Percentiles rank a stretch among this genome's conserved stretches.
phyloP scores from a whole-genome alignment of 2,797 vertebrate genomes.

The Amblyraja radiata region DNA sequence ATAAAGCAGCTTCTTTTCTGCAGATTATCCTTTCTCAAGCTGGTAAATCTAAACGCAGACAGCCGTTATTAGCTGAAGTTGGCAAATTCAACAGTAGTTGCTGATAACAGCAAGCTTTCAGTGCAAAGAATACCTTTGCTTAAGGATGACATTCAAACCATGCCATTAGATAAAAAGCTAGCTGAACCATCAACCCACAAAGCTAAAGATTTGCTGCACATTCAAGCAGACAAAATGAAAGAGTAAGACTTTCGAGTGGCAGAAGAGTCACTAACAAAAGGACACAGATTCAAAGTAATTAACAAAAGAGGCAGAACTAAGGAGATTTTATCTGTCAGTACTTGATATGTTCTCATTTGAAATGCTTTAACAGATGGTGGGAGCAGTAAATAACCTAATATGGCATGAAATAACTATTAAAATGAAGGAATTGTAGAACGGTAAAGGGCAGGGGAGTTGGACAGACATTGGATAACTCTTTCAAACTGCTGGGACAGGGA shows the following conservation, averaged over 20 bases:
- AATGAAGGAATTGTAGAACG: background rate
- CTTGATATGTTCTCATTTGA: background rate
- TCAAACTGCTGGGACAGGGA: background rate
- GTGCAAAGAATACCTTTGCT: background rate
- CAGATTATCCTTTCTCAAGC: background rate
- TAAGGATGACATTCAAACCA: background rate
- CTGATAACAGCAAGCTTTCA: background rate
- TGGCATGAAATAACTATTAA: background rate
- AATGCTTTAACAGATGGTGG: background rate
- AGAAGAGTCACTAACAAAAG: background rate
- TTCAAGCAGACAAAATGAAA: background rate
- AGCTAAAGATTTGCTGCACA: background rate
- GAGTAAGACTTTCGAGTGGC: background rate
- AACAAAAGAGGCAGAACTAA: background rate
- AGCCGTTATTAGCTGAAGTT: background rate
- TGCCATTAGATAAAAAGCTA: background rate
- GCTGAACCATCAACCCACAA: background rate
- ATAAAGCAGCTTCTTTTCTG: background rate
- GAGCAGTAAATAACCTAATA: background rate
- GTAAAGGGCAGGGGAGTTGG: background rate
- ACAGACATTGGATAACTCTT: background rate
- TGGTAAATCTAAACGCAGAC: background rate
- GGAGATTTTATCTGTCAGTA: background rate
- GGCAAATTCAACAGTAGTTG: background rate
- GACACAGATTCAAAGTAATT: conserved; percentile 1